Evolutionary conservation across 1,140 invertebrate genomes (phyloP).

Genomic region (Trachelipus rathkii): DNA sequence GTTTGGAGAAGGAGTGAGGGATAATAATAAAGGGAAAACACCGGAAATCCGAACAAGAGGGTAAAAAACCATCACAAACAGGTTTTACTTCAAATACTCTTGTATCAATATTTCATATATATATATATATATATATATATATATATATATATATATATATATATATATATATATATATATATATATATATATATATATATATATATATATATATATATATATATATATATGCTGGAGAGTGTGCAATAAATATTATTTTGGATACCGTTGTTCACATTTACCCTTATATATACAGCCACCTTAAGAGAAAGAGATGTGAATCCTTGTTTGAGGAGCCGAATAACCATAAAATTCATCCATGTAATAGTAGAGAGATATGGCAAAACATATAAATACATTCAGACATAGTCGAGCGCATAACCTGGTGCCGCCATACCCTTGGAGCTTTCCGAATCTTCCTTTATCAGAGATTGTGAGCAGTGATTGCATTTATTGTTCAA

Average conservation of each 20-base stretch:
- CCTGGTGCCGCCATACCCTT: background rate
- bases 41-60: conserved; percentile 1
- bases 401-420: no score
- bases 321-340: no score
- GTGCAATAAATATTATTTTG: no score
- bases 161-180: conserved; percentile 10
- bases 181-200: conserved; percentile 2
- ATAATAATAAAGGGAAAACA: background rate
- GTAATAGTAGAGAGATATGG: no score
- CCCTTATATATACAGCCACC: no score
- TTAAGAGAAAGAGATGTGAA: no score
- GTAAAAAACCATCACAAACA: background rate
- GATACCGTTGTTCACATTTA: no score
- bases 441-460: background rate
- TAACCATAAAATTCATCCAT: no score
- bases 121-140: background rate
- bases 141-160: conserved; percentile 4
- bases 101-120: background rate
- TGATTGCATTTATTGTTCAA: conserved; percentile 7
- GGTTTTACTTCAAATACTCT: background rate
- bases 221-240: background rate
- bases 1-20: conserved; percentile 5
- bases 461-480: conserved; percentile 4
- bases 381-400: no score
- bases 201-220: conserved; percentile 5